Percentiles rank a stretch among this genome's conserved stretches.
Conservation (phyloP, 2,888 invertebrate genomes). For the Resseliella maxima region DNA sequence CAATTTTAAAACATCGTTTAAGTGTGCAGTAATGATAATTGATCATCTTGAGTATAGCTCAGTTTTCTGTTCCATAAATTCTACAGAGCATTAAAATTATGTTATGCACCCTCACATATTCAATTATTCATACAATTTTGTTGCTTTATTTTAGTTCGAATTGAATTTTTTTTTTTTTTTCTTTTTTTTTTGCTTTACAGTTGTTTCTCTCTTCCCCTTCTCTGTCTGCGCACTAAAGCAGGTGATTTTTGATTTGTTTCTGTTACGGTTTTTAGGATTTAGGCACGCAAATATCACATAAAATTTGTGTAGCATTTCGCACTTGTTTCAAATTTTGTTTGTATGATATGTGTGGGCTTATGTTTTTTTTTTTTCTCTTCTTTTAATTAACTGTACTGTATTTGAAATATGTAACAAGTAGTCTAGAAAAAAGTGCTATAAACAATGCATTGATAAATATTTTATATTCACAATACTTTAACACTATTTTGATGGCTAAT, state of each 20-base stretch:
- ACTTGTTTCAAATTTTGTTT: background rate
- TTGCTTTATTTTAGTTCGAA: background rate
- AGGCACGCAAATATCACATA: slow-evolving; percentile 46
- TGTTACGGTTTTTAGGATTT: background rate
- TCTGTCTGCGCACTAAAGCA: background rate
- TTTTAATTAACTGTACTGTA: slow-evolving; percentile 30
- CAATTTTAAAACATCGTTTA: slow-evolving; percentile 57
- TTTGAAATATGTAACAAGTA: background rate
- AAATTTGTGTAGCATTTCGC: background rate
- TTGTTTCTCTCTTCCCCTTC: background rate
- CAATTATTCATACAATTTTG: slow-evolving; percentile 29
- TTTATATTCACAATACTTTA: background rate
- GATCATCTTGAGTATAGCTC: slow-evolving; percentile 59
- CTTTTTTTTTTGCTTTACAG: background rate
- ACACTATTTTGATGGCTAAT: too few relatives aligned
- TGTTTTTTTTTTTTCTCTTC: background rate
- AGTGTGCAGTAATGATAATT: slow-evolving; percentile 59
- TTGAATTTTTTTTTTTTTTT: background rate
- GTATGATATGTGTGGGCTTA: background rate
- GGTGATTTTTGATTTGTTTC: background rate
- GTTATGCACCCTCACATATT: slow-evolving; percentile 17
- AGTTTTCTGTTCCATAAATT: slow-evolving; percentile 61
- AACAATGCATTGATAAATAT: background rate
- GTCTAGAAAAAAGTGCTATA: background rate
- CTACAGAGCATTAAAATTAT: slow-evolving; percentile 61